Evolutionary conservation across 2,797 vertebrate species (phyloP), one percentile per base, ranked within the genome.

Genomic region (Sparus aurata): DNA sequence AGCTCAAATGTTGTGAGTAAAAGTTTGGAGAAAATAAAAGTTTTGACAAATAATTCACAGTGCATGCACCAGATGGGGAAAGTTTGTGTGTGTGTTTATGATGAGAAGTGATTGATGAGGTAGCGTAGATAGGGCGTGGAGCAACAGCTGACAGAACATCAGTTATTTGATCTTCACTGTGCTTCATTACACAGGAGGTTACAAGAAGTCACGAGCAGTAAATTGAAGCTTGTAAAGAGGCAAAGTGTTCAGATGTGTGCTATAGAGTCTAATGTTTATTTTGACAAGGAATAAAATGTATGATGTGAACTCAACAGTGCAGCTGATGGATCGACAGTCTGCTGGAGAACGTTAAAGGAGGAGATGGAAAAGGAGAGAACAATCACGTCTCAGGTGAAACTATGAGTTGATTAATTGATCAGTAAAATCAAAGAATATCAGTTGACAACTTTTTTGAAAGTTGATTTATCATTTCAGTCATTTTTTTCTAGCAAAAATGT

Each of bases 91-190:
- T 74, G 16, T 54, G 55, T 34, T 43, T 38, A 1, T 1, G 63
- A 3, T 54, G 45, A 63, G 18, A 10, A n/a, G 50, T 72, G 73
- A 87, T 74, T 72, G 54, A 82, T 80, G 77, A 70, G 38, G 18
- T 0, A 15, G 15, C 17, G 5, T 3, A 58, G n/a, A 10, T 7
- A 53, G 22, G 2, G 13, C 60, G 67, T 58, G 68, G 68, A 0
- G 3, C 41, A 68, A 57, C 58, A 71, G 47, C 41, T 10, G 62
- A 62, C n/a, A 20, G 30, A 84, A 43, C 65, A 55, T 69, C 69
- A n/a, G 59, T 43, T 23, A 52, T 82, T 74, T 62, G 27, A 69
- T 64, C 41, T 73, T 67, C 46, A 61, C 62, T 55, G 20, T 12
- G 66, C 67, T 23, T 63, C 87, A 77, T 74, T 77, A 73, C 34